Base-by-base conservation (phyloP, 2,113 vertebrate species). In the Pluvianellus socialis region DNA sequence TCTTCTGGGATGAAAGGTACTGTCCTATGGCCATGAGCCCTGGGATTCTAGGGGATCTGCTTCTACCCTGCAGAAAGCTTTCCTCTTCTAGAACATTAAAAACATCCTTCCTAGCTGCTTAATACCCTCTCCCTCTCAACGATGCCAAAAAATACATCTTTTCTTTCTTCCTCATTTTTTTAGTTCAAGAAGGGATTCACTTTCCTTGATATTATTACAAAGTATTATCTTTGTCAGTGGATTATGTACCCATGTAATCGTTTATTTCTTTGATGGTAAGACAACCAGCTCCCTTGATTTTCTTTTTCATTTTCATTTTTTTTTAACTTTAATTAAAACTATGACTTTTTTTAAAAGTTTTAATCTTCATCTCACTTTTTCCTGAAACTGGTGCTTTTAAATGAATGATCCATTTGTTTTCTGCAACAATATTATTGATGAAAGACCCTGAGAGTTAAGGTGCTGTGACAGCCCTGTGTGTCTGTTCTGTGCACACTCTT, bases 11-110 rank as follows among this genome's bases (percentile, higher is more conserved):
- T 65, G 49, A 79, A 74, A 86, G 50, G 7, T 68, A 18, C 14
- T 1, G 0, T 61, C 16, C 53, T 40, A 16, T 33, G 12, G 14
- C 24, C 12, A 10, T 4, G 2, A 55, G 28, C 38, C 27, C 27
- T 27, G 13, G 20, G 12, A 22, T 68, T 33, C 32, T 58, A 82
- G n/a, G 42, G 27, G 20, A 38, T 14, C 17, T 5, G 1, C 26
- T 47, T 77, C 58, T 42, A 17, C 8, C 42, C 12, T 19, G 4
- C 44, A 81, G 68, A 63, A 19, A 63, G 20, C 19, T n/a, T 86
- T 72, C 6, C 27, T 59, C 17, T 67, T 28, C 61, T 61, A 28
- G 24, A 65, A 89, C 38, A 59, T 18, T 44, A 49, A 82, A 63
- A 73, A 10, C 10, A 86, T 42, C 32, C 20, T 86, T 73, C 53